Base-by-base conservation (phyloP, 37 sponge, comb jelly and placozoan species). In the Ianthella basta region DNA sequence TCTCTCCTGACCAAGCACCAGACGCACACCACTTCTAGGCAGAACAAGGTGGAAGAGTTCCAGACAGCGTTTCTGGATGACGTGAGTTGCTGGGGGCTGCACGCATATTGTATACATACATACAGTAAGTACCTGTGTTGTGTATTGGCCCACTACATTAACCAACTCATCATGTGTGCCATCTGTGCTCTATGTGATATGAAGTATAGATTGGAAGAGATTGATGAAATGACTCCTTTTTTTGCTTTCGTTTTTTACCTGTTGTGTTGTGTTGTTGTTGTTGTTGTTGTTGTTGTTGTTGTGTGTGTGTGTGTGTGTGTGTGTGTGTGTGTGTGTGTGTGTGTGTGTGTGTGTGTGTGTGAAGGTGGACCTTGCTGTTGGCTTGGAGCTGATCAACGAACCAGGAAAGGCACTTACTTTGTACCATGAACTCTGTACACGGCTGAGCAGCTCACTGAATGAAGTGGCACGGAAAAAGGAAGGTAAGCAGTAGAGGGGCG, bases 341-440 rank as follows among this genome's bases (percentile, higher is more conserved):
- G 50, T 44, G 6, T 44, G 50, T 44, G 6, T 44, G 50, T 44
- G 6, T 44, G 50, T 44, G 50, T 44, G 50, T 2, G 3, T 33
- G 35, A 83, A 93, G 94, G 29, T 93, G 60, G 72, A 87, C 69
- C 60, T 93, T 39, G 91, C 91, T 50, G 82, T 93, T 1, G 66
- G 60, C 6, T 87, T 82, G 74, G 94, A 93, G 85, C 90, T 93
- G 91, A 82, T 84, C 55, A 59, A 84, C 15, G 69, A 87, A 61
- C 83, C 81, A 4, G 39, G 59, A 0, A 32, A 82, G 2, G 94
- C 94, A 32, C 88, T 85, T 3, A 27, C 18, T 36, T 53, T 70
- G 16, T 92, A 87, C 90, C 30, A 69, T 24, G 83, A 84, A 6
- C 70, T 69, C 33, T 6, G 1, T 33, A 34, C 70, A 34, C 15